These are phyloP conservation scores for Phocoena phocoena DNA, from an alignment of 2,113 vertebrate species.

Conservation along the genomic window DNA sequence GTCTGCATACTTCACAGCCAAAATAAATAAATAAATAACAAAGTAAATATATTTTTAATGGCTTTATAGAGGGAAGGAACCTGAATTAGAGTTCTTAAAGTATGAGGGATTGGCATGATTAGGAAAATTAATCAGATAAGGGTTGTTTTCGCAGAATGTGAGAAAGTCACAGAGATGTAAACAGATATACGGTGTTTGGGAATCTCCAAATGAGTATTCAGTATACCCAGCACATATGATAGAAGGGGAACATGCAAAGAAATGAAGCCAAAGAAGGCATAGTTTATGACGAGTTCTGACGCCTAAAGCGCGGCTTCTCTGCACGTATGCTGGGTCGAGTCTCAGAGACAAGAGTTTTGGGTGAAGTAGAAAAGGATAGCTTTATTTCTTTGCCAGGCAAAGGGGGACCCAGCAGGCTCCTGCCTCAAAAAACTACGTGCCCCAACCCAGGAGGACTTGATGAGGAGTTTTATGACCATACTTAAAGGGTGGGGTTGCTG, in stretches of 20 bases:
- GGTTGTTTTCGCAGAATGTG: not conserved
- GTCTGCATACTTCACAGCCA: too few species aligned
- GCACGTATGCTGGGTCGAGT: too few species aligned
- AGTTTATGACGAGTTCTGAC: not conserved
- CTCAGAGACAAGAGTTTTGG: too few species aligned
- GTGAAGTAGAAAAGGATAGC: too few species aligned
- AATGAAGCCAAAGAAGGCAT: not conserved
- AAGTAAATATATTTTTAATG: not conserved
- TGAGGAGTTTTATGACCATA: too few species aligned
- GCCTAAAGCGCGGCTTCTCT: too few species aligned
- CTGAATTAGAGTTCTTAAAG: not conserved
- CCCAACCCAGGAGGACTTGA: too few species aligned
- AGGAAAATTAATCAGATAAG: not conserved
- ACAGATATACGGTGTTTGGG: not conserved
- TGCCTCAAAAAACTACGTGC: too few species aligned
- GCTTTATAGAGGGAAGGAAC: not conserved
- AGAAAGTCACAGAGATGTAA: not conserved
- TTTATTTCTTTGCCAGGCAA: too few species aligned
- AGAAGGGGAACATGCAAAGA: not conserved
- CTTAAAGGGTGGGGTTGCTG: too few species aligned
- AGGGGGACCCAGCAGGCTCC: too few species aligned
- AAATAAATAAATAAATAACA: too few species aligned
- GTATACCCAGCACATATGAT: not conserved
- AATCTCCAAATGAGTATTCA: not conserved
- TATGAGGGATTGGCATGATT: not conserved